Evolutionary conservation across 2,888 invertebrate genomes (phyloP).

Genomic region (Orthonevra nobilis): DNA sequence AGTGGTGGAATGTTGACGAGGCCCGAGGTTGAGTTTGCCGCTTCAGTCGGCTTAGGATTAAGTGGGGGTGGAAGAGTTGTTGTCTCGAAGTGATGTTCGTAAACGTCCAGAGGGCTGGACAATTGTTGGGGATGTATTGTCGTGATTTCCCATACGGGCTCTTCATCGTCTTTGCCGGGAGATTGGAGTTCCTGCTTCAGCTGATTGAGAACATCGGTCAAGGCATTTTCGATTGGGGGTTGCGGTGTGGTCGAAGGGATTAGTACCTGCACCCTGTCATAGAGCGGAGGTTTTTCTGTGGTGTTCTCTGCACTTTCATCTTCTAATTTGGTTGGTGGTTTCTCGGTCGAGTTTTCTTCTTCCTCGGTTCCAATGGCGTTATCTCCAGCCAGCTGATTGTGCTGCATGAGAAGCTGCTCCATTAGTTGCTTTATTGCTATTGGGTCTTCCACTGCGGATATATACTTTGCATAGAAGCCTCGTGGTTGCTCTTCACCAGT

Average conservation of each 20-base stretch:
- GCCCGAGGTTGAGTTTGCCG: background rate
- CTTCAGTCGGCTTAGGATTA: background rate
- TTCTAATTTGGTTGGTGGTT: background rate
- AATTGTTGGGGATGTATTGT: constrained; percentile 27
- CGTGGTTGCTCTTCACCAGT: background rate
- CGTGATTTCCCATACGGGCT: constrained; percentile 10
- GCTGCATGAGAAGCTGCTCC: constrained; percentile 44
- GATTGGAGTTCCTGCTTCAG: background rate
- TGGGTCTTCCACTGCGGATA: constrained; percentile 26
- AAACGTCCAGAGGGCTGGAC: background rate
- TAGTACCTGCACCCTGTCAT: background rate
- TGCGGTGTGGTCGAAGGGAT: no score
- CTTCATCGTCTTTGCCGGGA: background rate
- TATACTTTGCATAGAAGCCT: background rate
- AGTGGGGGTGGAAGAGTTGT: constrained; percentile 10
- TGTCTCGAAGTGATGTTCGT: constrained; percentile 21
- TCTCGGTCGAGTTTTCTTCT: constrained; percentile 1
- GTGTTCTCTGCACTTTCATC: background rate
- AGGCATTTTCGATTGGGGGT: background rate
- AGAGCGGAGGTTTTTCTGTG: no score
- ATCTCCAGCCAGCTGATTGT: constrained; percentile 16
- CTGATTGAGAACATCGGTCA: background rate
- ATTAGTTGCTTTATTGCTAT: constrained; percentile 40
- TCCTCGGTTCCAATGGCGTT: background rate
- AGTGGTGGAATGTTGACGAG: background rate